A percentile compares a stretch with the other conserved stretches of the same genome.
Conservation (phyloP, 35 echinoderm and acorn worm species). For the Apostichopus californicus region DNA sequence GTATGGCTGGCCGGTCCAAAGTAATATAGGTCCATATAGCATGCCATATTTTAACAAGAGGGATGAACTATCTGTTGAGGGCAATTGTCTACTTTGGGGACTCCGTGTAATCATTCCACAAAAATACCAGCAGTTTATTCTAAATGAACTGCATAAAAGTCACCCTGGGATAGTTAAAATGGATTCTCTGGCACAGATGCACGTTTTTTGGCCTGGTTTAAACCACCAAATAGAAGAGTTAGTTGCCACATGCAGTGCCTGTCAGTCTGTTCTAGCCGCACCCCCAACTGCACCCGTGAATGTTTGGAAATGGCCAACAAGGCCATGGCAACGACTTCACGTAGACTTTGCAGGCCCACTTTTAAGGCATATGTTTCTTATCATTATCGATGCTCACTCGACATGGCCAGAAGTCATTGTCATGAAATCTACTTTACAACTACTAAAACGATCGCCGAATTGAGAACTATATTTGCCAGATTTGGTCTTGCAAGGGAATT, state of each 20-base stretch:
- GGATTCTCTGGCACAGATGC: not conserved
- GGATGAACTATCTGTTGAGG: not conserved
- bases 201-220: not conserved
- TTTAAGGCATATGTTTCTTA: not conserved
- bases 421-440: not conserved
- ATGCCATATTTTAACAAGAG: not conserved
- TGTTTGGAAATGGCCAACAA: not conserved
- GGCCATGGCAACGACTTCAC: not conserved
- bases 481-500: not conserved
- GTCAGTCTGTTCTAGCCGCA: not conserved
- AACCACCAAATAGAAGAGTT: conserved; percentile 2
- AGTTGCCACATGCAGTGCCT: not conserved
- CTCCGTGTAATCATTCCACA: not conserved
- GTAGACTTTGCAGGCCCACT: not conserved
- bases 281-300: not conserved
- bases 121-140: not conserved
- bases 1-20: too few relatives aligned
- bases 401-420: too few relatives aligned
- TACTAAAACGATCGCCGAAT: not conserved
- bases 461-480: not conserved
- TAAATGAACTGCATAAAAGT: not conserved
- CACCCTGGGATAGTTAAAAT: not conserved
- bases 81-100: too few relatives aligned
- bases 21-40: not conserved
- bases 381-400: too few relatives aligned